Percentiles rank a stretch among this genome's conserved stretches.
These are phyloP conservation scores for Callyntrura sp. DNA, from an alignment of 2,888 invertebrate genomes.

Conservation along the genomic window DNA sequence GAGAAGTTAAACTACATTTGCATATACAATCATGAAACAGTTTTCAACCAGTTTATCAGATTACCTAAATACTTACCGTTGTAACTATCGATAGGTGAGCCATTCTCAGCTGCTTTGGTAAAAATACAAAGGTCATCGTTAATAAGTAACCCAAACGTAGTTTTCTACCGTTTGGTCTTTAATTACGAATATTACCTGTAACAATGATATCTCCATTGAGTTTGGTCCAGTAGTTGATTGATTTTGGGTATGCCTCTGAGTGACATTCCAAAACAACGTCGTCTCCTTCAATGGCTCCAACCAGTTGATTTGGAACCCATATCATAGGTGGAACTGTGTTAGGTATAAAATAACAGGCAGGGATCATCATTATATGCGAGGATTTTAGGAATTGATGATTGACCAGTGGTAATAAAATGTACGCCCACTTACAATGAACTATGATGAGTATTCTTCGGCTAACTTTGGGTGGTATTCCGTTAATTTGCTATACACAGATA, in stretches of 20 bases:
- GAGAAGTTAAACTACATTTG: background rate
- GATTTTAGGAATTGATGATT: background rate
- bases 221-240: slow-evolving; percentile 94
- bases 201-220: slow-evolving; percentile 91
- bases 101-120: slow-evolving; percentile 69
- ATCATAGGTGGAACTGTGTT: slow-evolving; percentile 93
- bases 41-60: too few species aligned
- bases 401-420: background rate
- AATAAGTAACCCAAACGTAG: background rate
- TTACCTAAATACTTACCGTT: slow-evolving; percentile 69
- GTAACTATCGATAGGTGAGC: slow-evolving; percentile 79
- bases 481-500: slow-evolving; percentile 91
- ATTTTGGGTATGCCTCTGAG: slow-evolving; percentile 94
- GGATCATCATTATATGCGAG: background rate
- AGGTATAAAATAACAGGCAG: background rate
- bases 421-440: slow-evolving; percentile 92
- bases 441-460: slow-evolving; percentile 95
- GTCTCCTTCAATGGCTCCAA: slow-evolving; percentile 92
- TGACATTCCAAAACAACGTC: slow-evolving; percentile 92
- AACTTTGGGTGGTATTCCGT: slow-evolving; percentile 94
- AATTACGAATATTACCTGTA: slow-evolving; percentile 87
- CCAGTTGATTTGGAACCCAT: slow-evolving; percentile 92
- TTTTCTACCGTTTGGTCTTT: background rate
- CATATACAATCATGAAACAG: too few species aligned
- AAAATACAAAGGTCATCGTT: background rate